A percentile compares a stretch with the other conserved stretches of the same genome.
Conservation (phyloP, 2,888 invertebrate species). For the Campoplex nolae region DNA sequence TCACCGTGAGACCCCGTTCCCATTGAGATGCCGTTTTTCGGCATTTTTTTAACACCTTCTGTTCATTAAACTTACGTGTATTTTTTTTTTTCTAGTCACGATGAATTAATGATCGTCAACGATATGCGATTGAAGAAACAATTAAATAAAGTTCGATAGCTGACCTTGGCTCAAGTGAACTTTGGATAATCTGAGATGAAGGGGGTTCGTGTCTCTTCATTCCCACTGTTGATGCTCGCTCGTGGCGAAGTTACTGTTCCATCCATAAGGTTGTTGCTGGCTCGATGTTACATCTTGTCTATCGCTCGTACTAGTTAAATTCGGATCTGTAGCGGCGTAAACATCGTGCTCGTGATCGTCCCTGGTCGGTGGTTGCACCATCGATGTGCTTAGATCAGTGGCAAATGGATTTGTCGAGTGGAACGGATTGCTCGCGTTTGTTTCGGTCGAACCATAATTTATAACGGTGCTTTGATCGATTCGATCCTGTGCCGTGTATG, state of each 20-base stretch:
- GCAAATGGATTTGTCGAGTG: constrained; percentile 82
- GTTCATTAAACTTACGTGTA: constrained; percentile 1
- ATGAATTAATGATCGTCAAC: constrained; percentile 47
- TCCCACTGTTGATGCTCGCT: constrained; percentile 70
- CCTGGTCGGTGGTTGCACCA: constrained; percentile 84
- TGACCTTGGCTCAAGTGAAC: constrained; percentile 55
- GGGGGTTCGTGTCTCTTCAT: constrained; percentile 32
- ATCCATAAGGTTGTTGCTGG: constrained; percentile 50
- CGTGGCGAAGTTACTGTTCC: constrained; percentile 46
- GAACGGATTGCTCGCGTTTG: constrained; percentile 73
- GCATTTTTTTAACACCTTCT: not conserved
- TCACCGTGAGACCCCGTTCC: constrained; percentile 69
- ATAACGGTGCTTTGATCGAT: constrained; percentile 73
- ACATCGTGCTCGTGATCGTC: constrained; percentile 86
- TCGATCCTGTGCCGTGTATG: constrained; percentile 74
- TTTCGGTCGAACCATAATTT: constrained; percentile 82
- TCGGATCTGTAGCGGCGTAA: constrained; percentile 42
- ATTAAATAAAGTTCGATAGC: constrained; percentile 36
- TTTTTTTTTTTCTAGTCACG: not conserved
- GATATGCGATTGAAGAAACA: constrained; percentile 47
- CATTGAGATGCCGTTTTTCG: not conserved
- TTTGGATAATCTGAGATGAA: constrained; percentile 25
- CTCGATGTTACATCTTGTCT: constrained; percentile 21
- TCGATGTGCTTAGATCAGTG: constrained; percentile 78
- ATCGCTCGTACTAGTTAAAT: constrained; percentile 38